phyloP scores from a whole-genome alignment of 2,113 vertebrate species.

The Eulemur rufifrons region DNA sequence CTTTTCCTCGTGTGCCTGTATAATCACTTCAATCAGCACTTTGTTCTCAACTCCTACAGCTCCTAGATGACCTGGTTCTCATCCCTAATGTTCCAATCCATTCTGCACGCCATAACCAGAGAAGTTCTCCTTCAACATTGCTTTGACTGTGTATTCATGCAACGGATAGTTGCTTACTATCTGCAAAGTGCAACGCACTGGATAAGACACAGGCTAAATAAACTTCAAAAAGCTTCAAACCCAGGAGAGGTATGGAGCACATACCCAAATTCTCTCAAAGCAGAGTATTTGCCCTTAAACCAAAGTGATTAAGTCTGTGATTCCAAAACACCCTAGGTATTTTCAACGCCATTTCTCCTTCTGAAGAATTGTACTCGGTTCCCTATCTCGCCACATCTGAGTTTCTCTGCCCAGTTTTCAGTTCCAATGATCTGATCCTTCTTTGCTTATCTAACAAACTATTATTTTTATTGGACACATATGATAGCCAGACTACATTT shows the following conservation, averaged over 20 bases:
- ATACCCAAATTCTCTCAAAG: background rate
- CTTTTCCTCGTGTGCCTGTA: background rate
- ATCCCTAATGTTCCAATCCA: background rate
- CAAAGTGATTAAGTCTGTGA: background rate
- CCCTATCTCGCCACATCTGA: background rate
- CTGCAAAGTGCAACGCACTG: background rate
- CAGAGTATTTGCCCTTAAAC: background rate
- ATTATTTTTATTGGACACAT: slow-evolving; percentile 16
- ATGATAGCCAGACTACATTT: background rate
- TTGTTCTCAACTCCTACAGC: background rate
- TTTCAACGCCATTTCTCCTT: background rate
- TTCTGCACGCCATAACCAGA: background rate
- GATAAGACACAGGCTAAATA: background rate
- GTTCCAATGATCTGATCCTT: background rate
- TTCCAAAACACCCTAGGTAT: background rate
- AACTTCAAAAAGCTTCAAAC: background rate
- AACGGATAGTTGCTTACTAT: background rate
- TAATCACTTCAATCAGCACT: background rate
- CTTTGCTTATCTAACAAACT: slow-evolving; percentile 40
- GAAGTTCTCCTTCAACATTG: background rate
- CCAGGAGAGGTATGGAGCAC: background rate
- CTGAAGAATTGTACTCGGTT: background rate
- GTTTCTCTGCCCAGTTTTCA: background rate
- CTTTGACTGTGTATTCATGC: background rate
- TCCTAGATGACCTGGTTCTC: too few species aligned